These are phyloP conservation scores for Brachyopa scutellaris DNA, from an alignment of 2,888 invertebrate species.

Conservation along the genomic window DNA sequence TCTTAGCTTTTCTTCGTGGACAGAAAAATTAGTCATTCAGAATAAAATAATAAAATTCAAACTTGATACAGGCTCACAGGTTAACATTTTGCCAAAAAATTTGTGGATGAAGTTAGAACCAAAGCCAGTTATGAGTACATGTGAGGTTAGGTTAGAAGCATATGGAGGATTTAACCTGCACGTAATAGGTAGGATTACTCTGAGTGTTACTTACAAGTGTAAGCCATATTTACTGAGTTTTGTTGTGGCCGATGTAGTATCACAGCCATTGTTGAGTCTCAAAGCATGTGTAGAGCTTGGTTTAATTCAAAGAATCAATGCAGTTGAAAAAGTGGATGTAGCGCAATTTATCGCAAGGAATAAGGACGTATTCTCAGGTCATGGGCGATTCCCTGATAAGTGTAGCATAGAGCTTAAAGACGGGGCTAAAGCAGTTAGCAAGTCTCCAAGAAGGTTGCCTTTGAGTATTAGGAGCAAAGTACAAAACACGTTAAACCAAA, in stretches of 20 bases:
- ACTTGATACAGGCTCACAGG: slow-evolving; percentile 16
- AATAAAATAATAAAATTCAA: slow-evolving; percentile 5
- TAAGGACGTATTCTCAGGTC: slow-evolving; percentile 18
- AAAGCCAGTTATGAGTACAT: slow-evolving; percentile 1
- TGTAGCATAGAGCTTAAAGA: slow-evolving; percentile 20
- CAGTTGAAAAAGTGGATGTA: not conserved
- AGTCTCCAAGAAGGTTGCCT: slow-evolving; percentile 55
- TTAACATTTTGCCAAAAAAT: slow-evolving; percentile 23
- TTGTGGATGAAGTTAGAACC: not conserved
- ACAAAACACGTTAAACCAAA: slow-evolving; percentile 55
- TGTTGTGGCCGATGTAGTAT: slow-evolving; percentile 11
- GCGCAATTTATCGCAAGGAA: slow-evolving; percentile 1
- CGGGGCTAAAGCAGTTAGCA: not conserved
- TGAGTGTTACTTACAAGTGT: not conserved
- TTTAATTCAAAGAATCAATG: slow-evolving; percentile 7
- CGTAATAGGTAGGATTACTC: not conserved
- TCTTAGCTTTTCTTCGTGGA: not conserved
- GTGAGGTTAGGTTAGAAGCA: slow-evolving; percentile 28
- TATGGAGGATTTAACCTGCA: slow-evolving; percentile 33
- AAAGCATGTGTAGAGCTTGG: slow-evolving; percentile 12
- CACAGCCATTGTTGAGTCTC: slow-evolving; percentile 11
- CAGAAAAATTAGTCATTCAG: slow-evolving; percentile 4
- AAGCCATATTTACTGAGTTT: slow-evolving; percentile 5
- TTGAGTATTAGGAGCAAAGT: slow-evolving; percentile 60
- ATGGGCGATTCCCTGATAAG: slow-evolving; percentile 40